These are phyloP conservation scores for Apogon talboti DNA, from an alignment of 2,797 vertebrate species.

Conservation along the genomic window DNA sequence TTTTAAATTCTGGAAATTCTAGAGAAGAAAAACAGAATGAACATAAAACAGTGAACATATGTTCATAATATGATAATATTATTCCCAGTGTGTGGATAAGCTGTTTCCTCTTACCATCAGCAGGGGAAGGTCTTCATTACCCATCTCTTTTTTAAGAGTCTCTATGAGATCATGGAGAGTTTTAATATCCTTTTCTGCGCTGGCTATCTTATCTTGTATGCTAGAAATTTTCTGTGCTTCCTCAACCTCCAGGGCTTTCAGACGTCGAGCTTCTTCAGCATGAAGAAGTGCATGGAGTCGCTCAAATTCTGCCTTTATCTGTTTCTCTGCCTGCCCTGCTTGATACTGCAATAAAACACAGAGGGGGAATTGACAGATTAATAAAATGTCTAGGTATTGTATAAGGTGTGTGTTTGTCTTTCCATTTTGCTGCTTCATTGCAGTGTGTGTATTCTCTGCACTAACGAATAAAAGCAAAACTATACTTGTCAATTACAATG, in stretches of 20 bases:
- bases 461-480: no score
- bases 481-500: no score
- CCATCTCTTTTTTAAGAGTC: conserved; percentile 77
- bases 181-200: conserved; percentile 47
- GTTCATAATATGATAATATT: no score
- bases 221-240: conserved; percentile 67
- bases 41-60: no score
- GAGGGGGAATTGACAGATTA: not conserved
- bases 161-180: conserved; percentile 66
- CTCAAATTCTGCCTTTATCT: conserved; percentile 80
- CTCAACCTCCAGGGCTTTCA: conserved; percentile 70
- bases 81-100: not conserved
- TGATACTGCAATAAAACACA: conserved; percentile 65
- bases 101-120: conserved; percentile 45
- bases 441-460: no score
- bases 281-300: conserved; percentile 68
- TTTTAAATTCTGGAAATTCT: conserved; percentile 83
- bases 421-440: no score
- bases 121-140: conserved; percentile 73
- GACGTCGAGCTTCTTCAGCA: conserved; percentile 69
- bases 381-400: not conserved
- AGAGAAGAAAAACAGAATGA: conserved; percentile 35
- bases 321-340: conserved; percentile 73
- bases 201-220: conserved; percentile 49
- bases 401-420: no score